These are phyloP conservation scores for Promerops cafer DNA, from an alignment of 2,113 vertebrate species.

Conservation along the genomic window DNA sequence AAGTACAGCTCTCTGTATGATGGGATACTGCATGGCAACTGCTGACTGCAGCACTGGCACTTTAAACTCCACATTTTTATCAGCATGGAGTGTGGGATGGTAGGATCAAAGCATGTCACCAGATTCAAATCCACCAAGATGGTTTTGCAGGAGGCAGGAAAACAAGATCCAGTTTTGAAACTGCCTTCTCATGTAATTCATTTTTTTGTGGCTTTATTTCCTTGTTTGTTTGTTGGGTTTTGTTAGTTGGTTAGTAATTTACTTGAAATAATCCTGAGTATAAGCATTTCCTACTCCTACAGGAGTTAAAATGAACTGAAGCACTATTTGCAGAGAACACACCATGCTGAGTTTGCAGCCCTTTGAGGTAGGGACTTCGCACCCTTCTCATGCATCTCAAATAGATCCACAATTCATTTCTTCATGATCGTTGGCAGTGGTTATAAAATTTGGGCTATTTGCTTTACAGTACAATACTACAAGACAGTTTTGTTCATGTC, in stretches of 20 bases:
- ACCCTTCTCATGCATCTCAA: background rate
- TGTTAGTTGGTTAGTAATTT: background rate
- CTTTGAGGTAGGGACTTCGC: background rate
- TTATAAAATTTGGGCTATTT: background rate
- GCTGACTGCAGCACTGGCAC: background rate
- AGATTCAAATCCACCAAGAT: background rate
- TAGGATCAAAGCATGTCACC: background rate
- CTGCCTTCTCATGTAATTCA: background rate
- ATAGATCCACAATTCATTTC: background rate
- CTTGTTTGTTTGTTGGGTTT: background rate
- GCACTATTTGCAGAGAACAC: background rate
- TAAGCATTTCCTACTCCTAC: background rate
- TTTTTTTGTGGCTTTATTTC: background rate
- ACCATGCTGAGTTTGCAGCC: background rate
- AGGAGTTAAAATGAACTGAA: background rate
- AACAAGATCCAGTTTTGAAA: background rate
- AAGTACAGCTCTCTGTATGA: background rate
- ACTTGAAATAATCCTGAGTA: background rate
- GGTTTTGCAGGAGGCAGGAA: background rate
- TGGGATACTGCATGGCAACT: background rate
- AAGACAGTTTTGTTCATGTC: background rate
- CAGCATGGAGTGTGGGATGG: background rate
- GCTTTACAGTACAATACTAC: background rate
- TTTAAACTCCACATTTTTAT: background rate
- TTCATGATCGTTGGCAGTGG: background rate